Conservation (phyloP, 1,140 invertebrate species). For the Aplysia californica region DNA sequence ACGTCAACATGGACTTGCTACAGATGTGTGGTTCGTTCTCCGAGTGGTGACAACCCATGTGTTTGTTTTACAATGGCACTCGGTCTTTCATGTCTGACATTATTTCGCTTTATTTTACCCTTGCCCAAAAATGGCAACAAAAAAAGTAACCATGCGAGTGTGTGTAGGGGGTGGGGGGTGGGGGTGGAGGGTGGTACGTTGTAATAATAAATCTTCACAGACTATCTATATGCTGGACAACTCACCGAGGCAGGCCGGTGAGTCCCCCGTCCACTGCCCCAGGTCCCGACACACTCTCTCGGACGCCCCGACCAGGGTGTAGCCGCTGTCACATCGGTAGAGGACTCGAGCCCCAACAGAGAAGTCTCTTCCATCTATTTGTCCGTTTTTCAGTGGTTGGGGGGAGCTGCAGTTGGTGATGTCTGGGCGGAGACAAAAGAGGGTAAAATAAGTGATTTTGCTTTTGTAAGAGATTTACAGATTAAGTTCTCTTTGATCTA, state of each 20-base stretch:
- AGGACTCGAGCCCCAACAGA: background rate
- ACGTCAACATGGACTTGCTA: too few relatives aligned
- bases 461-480: background rate
- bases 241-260: constrained; percentile 21
- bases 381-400: background rate
- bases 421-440: constrained; percentile 12
- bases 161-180: too few relatives aligned
- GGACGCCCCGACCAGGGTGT: constrained; percentile 3
- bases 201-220: too few relatives aligned
- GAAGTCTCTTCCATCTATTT: background rate
- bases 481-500: background rate
- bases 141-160: too few relatives aligned
- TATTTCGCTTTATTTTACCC: too few relatives aligned
- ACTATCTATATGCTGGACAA: too few relatives aligned
- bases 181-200: too few relatives aligned
- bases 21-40: too few relatives aligned
- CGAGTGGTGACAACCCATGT: too few relatives aligned
- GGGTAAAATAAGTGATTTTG: background rate
- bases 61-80: too few relatives aligned
- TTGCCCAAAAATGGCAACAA: too few relatives aligned
- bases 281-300: constrained; percentile 20
- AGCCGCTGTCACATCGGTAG: constrained; percentile 7
- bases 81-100: too few relatives aligned
- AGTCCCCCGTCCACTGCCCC: constrained; percentile 17
- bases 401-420: constrained; percentile 4